Base-by-base conservation (phyloP, 2,888 invertebrate genomes). In the Caradrina clavipalpis region DNA sequence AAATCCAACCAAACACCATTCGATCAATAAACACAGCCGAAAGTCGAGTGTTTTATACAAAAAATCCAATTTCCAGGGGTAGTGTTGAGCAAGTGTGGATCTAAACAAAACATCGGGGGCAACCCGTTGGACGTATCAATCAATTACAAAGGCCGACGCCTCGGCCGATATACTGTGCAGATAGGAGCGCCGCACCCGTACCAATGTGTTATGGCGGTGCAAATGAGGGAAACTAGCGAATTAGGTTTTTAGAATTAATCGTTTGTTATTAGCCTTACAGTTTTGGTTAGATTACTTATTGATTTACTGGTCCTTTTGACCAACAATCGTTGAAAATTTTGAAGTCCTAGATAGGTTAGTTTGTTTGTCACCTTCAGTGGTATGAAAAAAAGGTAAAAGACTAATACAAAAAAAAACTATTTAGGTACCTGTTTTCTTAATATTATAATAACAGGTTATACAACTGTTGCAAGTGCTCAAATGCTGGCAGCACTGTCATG, bases 121-220 rank as follows among this genome's bases (percentile, higher is more conserved):
- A 82, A 78, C 84, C 86, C 86, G 86, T 87, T 90, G 91, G 91
- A 94, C 90, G 88, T 93, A 95, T 95, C 95, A 95, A 96, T 96
- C 95, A 94, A 95, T 95, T 95, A 95, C 91, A 90, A 86, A 87
- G 88, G 84, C 92, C 88, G 92, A 92, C 93, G 92, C 93, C 92
- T 91, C 87, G 11, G 13, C 39, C 78, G 92, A 91, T 94, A 88
- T 91, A 89, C 89, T 86, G 82, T 88, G 88, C 79, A 90, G 92
- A 93, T 93, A 93, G 88, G 83, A 83, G 74, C 79, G 85, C 88
- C 88, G 81, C 88, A 84, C 90, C 88, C 85, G 81, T 75, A 79
- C 83, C 77, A 60, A 73, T 78, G 31, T 62, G 79, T 83, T 69
- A 15, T 61, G 78, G 53, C 63, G 83, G 86, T 71, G 13, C 73